A percentile compares a stretch with the other conserved stretches of the same genome.
These are phyloP conservation scores for Diplodus puntazzo DNA, from an alignment of 2,797 vertebrate species.

Conservation along the genomic window DNA sequence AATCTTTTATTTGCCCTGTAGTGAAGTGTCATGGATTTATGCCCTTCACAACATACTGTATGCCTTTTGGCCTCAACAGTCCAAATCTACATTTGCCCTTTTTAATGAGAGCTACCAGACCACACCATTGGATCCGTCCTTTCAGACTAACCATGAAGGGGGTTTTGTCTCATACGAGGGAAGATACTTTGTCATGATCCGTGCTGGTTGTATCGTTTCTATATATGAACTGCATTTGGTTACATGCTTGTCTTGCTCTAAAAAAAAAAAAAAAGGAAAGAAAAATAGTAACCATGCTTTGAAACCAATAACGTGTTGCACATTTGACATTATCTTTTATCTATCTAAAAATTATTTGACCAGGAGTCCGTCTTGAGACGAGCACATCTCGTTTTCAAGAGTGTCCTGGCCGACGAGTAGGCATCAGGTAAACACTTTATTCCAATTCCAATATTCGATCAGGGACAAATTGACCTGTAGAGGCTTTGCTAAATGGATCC, in stretches of 20 bases:
- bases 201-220: conserved; percentile 88
- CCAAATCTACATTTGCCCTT: conserved; percentile 85
- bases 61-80: conserved; percentile 73
- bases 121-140: conserved; percentile 61
- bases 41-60: conserved; percentile 56
- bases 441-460: conserved; percentile 85
- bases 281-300: conserved; percentile 84
- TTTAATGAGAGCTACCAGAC: conserved; percentile 66
- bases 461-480: conserved; percentile 77
- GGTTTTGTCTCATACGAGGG: conserved; percentile 90
- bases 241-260: conserved; percentile 85
- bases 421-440: conserved; percentile 90
- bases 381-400: conserved; percentile 93
- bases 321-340: conserved; percentile 89
- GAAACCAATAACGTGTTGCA: conserved; percentile 87
- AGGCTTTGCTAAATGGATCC: conserved; percentile 79
- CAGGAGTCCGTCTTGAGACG: conserved; percentile 93
- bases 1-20: conserved; percentile 36
- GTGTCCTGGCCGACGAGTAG: conserved; percentile 90
- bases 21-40: conserved; percentile 50
- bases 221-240: conserved; percentile 87
- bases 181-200: conserved; percentile 88
- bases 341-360: conserved; percentile 92
- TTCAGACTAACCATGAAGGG: conserved; percentile 80
- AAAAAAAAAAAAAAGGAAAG: conserved; percentile 68